Percentiles rank a stretch among this genome's conserved stretches.
These are phyloP conservation scores for Prionailurus bengalensis DNA, from an alignment of 2,113 vertebrate genomes.

Conservation along the genomic window DNA sequence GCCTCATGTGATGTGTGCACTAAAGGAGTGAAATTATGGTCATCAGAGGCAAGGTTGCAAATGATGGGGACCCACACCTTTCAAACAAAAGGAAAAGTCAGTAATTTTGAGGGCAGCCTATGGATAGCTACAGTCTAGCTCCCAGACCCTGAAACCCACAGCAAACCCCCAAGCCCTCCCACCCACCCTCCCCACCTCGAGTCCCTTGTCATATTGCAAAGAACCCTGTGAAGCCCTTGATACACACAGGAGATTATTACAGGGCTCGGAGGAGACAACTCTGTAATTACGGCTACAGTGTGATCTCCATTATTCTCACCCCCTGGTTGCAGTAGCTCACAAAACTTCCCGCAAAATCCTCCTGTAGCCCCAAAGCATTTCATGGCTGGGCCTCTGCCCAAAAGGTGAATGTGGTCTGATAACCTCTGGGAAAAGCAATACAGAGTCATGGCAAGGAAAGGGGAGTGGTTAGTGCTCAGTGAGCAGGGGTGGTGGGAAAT, in stretches of 20 bases:
- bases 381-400: conserved; percentile 59
- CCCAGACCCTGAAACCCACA: not conserved
- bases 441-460: conserved; percentile 50
- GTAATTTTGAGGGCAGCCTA: conserved; percentile 59
- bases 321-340: conserved; percentile 27
- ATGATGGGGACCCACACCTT: conserved; percentile 32
- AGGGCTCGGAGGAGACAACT: conserved; percentile 64
- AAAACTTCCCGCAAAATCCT: conserved; percentile 62
- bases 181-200: not conserved
- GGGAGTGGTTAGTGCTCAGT: not conserved
- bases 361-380: not conserved
- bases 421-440: conserved; percentile 67
- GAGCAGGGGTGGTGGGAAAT: not conserved
- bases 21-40: conserved; percentile 59
- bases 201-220: conserved; percentile 42
- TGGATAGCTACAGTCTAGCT: conserved; percentile 32
- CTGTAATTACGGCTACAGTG: conserved; percentile 57
- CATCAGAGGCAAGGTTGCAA: conserved; percentile 43
- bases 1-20: conserved; percentile 37
- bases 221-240: conserved; percentile 44
- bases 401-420: conserved; percentile 50
- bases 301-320: conserved; percentile 67
- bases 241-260: conserved; percentile 69
- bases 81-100: conserved; percentile 52
- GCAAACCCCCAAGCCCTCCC: not conserved